These are phyloP conservation scores for Hydrolagus affinis DNA, from an alignment of 2,113 vertebrate species.

Conservation along the genomic window DNA sequence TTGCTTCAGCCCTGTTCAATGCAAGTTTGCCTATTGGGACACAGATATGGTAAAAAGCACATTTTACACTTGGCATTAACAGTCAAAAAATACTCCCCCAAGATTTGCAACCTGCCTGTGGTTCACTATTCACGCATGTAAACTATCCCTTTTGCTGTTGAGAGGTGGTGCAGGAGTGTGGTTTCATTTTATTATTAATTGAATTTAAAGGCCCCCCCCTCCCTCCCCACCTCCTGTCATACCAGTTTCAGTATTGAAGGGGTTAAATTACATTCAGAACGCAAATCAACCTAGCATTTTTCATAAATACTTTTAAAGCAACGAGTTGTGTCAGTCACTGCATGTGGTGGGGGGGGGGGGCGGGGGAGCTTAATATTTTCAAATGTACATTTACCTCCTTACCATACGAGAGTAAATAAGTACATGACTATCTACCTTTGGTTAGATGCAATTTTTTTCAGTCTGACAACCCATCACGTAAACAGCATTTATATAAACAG, in stretches of 20 bases:
- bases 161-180: background rate
- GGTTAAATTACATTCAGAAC: background rate
- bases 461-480: background rate
- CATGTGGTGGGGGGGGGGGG: no score
- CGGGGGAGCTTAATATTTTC: background rate
- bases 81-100: background rate
- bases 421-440: background rate
- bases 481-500: background rate
- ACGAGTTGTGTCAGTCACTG: background rate
- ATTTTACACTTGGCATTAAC: background rate
- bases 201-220: background rate
- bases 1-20: background rate
- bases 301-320: background rate
- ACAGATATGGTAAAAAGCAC: background rate
- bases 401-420: background rate
- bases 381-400: background rate
- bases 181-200: background rate
- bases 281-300: background rate
- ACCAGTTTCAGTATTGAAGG: background rate
- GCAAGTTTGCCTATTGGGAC: background rate
- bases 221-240: background rate
- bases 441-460: background rate
- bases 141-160: background rate
- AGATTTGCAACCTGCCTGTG: background rate
- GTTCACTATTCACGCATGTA: background rate